Base-by-base conservation (phyloP, 2,113 vertebrate species). In the Microtus oregoni region DNA sequence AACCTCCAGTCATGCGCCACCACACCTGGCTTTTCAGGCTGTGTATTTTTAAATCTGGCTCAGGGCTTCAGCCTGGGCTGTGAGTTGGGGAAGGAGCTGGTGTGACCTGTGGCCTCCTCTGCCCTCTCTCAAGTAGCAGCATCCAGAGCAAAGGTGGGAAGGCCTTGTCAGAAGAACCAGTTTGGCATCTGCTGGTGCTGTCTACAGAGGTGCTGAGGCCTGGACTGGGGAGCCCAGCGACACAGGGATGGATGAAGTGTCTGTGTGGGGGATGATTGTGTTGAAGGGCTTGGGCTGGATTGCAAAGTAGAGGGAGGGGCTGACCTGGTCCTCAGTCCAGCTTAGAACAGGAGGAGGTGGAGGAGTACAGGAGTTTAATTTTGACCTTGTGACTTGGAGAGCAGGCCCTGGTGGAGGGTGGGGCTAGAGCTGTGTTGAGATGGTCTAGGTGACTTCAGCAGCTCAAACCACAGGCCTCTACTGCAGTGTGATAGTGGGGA, bases 131-230 rank as follows among this genome's bases (percentile, higher is more conserved):
- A 24, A 24, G 58, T n/a, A 14, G 52, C 52, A 63, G 41, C 88
- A 68, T 61, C 81, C 63, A 26, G 7, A 90, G 65, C 91, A 79
- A 89, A 87, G 81, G 77, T 41, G 3, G 28, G 20, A 93, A 94
- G 81, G 63, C 70, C n/a, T 90, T 93, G 94, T 72, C 93, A 88
- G 65, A 65, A 85, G 95, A 96, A 97, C 95, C 81, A 79, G 93
- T 95, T 55, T 72, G 86, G 81, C 76, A 76, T 19, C 92, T 81
- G 2, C 61, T 47, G 76, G 76, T 47, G 90, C 94, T 67, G 86
- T 61, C 68, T 61, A 15, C 92, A 35, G 89, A 72, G 93, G 58
- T 22, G 70, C 65, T 41, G 82, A 67, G 91, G 89, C 95, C 91
- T 17, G 83, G 83, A 61, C 1, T 96, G 92, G 88, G 78, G 32